phyloP scores from a whole-genome alignment of 2,797 vertebrate genomes.

The Centropyge bicolor region DNA sequence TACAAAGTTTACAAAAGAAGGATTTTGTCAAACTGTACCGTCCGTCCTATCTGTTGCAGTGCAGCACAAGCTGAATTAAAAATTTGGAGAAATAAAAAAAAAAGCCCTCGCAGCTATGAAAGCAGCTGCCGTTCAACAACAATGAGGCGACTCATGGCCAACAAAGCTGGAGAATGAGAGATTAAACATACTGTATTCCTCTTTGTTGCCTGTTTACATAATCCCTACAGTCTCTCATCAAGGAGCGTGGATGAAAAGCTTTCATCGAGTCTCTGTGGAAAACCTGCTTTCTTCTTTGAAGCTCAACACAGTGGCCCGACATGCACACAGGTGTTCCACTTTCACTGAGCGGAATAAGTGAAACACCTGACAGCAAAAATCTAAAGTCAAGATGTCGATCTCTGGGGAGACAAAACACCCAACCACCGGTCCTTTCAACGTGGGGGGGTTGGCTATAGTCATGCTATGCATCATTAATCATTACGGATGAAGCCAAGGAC shows the following conservation, averaged over 20 bases:
- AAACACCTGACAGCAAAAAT: conserved; percentile 38
- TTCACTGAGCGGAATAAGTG: conserved; percentile 48
- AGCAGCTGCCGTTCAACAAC: conserved; percentile 50
- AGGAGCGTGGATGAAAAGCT: conserved; percentile 71
- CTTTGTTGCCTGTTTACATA: conserved; percentile 79
- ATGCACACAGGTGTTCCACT: conserved; percentile 72
- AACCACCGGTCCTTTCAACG: conserved; percentile 8
- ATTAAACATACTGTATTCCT: conserved; percentile 66
- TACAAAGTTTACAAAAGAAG: conserved; percentile 30
- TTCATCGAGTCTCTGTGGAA: conserved; percentile 65
- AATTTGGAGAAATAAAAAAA: conserved; percentile 15
- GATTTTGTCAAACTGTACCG: conserved; percentile 19
- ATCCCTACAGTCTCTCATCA: conserved; percentile 72
- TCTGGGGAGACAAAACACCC: conserved; percentile 2
- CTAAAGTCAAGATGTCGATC: conserved; percentile 20
- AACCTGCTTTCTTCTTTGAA: conserved; percentile 69
- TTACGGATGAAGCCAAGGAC: conserved; percentile 56
- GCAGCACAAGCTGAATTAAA: conserved; percentile 41
- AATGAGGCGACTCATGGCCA: conserved; percentile 57
- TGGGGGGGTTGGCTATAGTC: conserved; percentile 31
- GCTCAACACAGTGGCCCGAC: conserved; percentile 44
- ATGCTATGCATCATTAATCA: conserved; percentile 63
- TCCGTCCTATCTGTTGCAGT: conserved; percentile 17
- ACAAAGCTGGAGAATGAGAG: conserved; percentile 69
- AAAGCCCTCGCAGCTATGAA: conserved; percentile 41